Evolutionary conservation across 1,140 invertebrate genomes (phyloP).

Genomic region (Euura saliciscinereae): DNA sequence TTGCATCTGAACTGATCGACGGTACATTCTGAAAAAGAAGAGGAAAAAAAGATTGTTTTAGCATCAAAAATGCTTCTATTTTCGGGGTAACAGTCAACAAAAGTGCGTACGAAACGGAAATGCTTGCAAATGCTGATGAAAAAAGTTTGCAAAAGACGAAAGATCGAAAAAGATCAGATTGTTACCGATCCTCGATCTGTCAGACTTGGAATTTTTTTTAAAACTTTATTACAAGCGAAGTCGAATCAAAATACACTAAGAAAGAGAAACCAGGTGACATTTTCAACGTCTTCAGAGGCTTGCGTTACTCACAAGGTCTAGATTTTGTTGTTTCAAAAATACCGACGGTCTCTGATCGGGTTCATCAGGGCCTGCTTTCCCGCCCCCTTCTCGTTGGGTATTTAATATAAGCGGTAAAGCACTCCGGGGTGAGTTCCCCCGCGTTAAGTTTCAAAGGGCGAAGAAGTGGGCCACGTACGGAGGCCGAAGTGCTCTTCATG

Average conservation of each 20-base stretch:
- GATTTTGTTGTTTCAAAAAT: too few species aligned
- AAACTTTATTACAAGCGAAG: too few species aligned
- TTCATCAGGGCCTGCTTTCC: too few species aligned
- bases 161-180: not conserved
- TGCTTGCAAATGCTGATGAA: not conserved
- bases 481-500: not conserved
- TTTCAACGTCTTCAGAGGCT: too few species aligned
- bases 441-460: not conserved
- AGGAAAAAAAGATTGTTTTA: not conserved
- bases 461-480: not conserved
- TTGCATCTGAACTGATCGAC: constrained; percentile 60
- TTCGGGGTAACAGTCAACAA: not conserved
- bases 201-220: too few species aligned
- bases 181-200: not conserved
- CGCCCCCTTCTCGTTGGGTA: not conserved
- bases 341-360: too few species aligned
- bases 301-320: too few species aligned
- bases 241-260: too few species aligned
- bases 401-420: not conserved
- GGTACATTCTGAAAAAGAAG: constrained; percentile 24
- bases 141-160: not conserved
- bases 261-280: too few species aligned
- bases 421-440: not conserved
- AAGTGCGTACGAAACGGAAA: not conserved
- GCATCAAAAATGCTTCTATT: not conserved